A percentile compares a stretch with the other conserved stretches of the same genome.
phyloP scores from a whole-genome alignment of 1,140 invertebrate genomes.

The Hypsibius dujardini region DNA sequence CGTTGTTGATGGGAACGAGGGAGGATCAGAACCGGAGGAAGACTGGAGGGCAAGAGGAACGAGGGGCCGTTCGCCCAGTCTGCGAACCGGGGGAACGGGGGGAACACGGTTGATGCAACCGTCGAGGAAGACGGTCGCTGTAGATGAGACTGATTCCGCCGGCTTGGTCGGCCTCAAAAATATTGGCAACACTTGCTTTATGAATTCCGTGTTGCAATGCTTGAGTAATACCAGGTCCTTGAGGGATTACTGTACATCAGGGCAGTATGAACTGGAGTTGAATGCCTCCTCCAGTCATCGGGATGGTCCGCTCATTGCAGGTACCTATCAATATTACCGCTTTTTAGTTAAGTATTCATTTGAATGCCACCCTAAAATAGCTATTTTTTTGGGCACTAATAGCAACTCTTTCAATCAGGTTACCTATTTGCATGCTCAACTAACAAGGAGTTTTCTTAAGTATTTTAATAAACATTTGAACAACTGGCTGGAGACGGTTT shows the following conservation, averaged over 20 bases:
- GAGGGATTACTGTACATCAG: slow-evolving; percentile 52
- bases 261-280: slow-evolving; percentile 48
- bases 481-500: background rate
- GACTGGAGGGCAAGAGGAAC: too few species aligned
- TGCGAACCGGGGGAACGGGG: too few species aligned
- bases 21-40: too few species aligned
- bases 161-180: slow-evolving; percentile 74
- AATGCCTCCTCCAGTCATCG: slow-evolving; percentile 36
- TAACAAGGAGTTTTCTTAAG: background rate
- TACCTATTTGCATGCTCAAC: background rate
- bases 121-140: background rate
- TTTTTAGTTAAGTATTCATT: background rate
- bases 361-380: background rate
- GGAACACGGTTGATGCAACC: background rate
- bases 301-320: background rate
- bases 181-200: slow-evolving; percentile 89
- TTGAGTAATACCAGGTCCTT: slow-evolving; percentile 65
- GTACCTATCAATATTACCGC: background rate
- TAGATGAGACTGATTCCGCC: slow-evolving; percentile 28
- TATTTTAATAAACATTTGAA: background rate
- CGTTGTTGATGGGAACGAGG: too few species aligned
- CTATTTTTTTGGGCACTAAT: slow-evolving; percentile 14
- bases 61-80: too few species aligned
- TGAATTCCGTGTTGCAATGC: slow-evolving; percentile 90
- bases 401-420: background rate